Evolutionary conservation across 2,113 vertebrate genomes (phyloP).

Genomic region (Callionymus lyra): DNA sequence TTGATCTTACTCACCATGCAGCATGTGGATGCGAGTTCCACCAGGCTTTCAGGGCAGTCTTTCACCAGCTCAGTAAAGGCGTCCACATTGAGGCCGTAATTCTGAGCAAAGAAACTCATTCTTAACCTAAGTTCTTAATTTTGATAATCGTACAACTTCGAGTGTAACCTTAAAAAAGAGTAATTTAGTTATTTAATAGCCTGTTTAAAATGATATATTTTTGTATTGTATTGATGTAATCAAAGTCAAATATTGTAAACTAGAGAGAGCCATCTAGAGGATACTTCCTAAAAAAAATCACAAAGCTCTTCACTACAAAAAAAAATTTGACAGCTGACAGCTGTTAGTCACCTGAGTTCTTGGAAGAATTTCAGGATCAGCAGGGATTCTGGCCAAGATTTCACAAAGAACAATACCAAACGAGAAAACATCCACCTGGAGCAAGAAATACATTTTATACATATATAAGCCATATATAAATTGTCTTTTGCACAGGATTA

Average conservation of each 20-base stretch:
- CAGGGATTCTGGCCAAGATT: slow-evolving; percentile 76
- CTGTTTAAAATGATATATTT: no score
- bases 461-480: not conserved
- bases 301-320: no score
- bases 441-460: not conserved
- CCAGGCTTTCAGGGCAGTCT: slow-evolving; percentile 66
- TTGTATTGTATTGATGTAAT: no score
- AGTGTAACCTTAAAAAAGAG: no score
- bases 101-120: slow-evolving; percentile 44
- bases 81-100: slow-evolving; percentile 75
- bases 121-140: no score
- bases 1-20: slow-evolving; percentile 63
- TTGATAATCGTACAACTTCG: no score
- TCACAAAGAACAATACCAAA: slow-evolving; percentile 85
- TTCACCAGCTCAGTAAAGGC: slow-evolving; percentile 68
- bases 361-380: slow-evolving; percentile 80
- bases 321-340: no score
- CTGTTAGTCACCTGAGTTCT: slow-evolving; percentile 69
- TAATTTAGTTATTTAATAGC: no score
- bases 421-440: slow-evolving; percentile 83
- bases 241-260: no score
- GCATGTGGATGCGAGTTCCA: slow-evolving; percentile 72
- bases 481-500: not conserved
- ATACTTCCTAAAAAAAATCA: no score
- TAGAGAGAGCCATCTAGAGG: no score